Base-by-base conservation (phyloP, 2,113 vertebrate genomes). In the Merops nubicus region DNA sequence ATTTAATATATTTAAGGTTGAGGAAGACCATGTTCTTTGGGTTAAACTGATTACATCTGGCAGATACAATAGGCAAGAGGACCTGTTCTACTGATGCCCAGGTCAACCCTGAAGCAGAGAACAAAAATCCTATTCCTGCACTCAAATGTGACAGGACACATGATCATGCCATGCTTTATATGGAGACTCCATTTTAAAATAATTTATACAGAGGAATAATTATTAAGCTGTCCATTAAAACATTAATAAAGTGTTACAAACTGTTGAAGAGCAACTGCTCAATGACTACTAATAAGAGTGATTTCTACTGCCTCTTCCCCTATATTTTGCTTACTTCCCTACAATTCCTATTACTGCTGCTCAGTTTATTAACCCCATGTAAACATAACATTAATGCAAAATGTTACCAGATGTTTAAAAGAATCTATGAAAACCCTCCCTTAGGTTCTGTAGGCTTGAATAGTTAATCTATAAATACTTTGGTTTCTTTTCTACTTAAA, bases 331-430 rank as follows among this genome's bases (percentile, higher is more conserved):
- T 86, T 74, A 36, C 54, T 76, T 83, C 78, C 25, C 54, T 77
- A 67, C 68, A 36, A 56, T 62, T 92, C 60, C 45, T 95, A 15
- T 82, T 80, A 62, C 75, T 34, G 47, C 38, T 86, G 77, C 43
- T 93, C 90, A 78, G 80, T 90, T 95, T 92, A 91, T 96, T 94
- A 95, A 96, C 85, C 90, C 85, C 88, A 84, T 51, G 83, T 95
- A 97, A 96, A 96, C 92, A 94, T 43, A 93, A 90, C 79, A 88
- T 86, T 95, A 93, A 94, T 81, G 92, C 73, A 92, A 95, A 96
- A 91, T 84, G 85, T 78, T 97, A 96, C 90, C 91, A 92, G 95
- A 97, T 96, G 96, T 95, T 96, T 86, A 51, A 95, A 91, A 91
- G 64, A 85, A 89, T 85, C 90, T 64, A 90, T 72, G 76, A 95